A percentile compares a stretch with the other conserved stretches of the same genome.
Evolutionary conservation across 2,113 vertebrate genomes (phyloP).

Genomic region (Microcebus griseorufus): DNA sequence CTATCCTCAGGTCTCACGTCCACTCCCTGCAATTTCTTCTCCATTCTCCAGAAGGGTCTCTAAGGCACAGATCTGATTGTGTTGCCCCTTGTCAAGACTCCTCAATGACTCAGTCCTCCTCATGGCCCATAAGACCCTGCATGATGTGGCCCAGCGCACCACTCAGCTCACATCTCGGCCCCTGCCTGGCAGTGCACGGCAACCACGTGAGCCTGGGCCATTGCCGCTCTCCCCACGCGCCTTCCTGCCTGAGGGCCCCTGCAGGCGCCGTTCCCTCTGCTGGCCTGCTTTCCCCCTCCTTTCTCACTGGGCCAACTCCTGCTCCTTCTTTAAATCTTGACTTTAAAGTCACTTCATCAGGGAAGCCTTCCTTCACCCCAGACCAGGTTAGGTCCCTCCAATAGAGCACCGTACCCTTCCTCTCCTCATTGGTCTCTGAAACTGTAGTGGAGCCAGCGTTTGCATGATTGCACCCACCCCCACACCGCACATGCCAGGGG

Average conservation of each 20-base stretch:
- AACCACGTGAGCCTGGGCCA: fast-evolving
- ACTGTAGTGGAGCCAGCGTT: too few relatives aligned
- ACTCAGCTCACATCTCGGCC: not conserved
- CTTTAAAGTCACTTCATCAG: not conserved
- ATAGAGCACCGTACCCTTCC: not conserved
- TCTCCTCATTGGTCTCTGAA: not conserved
- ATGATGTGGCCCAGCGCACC: fast-evolving
- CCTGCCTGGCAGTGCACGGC: not conserved
- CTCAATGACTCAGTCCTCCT: not conserved
- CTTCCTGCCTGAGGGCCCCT: not conserved
- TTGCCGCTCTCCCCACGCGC: too few relatives aligned
- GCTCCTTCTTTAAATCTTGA: not conserved
- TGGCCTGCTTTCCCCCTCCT: fast-evolving
- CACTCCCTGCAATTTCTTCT: not conserved
- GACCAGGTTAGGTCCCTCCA: not conserved
- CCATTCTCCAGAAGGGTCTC: not conserved
- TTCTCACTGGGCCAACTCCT: not conserved
- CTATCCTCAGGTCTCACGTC: not conserved
- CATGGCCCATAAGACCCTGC: not conserved
- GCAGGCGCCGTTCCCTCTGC: not conserved
- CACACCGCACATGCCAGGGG: not conserved
- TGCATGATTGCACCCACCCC: not conserved
- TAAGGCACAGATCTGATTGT: not conserved
- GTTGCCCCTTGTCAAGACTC: not conserved
- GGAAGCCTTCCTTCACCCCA: not conserved